These are phyloP conservation scores for Trogon surrucura DNA, from an alignment of 2,113 vertebrate genomes.

Conservation along the genomic window DNA sequence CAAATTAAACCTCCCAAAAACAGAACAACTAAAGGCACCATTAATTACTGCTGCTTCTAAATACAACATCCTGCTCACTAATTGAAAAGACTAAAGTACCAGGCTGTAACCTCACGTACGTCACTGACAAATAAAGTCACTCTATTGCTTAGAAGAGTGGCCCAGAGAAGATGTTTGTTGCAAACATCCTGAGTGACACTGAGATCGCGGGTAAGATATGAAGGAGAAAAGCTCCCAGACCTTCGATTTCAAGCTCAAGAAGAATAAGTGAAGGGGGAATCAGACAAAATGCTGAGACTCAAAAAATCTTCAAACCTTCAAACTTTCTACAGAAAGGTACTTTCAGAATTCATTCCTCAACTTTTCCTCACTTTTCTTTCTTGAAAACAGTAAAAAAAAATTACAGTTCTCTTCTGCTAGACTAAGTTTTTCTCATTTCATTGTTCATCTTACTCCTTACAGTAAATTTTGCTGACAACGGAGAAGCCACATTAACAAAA, in stretches of 20 bases:
- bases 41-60: background rate
- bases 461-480: background rate
- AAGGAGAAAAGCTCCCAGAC: background rate
- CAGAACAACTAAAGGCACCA: background rate
- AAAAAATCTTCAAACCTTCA: background rate
- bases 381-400: background rate
- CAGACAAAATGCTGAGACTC: background rate
- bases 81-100: background rate
- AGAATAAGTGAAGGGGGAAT: background rate
- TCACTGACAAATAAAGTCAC: background rate
- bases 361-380: background rate
- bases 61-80: background rate
- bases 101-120: background rate
- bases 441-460: background rate
- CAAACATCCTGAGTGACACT: background rate
- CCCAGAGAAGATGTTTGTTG: background rate
- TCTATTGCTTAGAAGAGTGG: background rate
- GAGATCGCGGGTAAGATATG: background rate
- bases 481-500: background rate
- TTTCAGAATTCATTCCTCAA: background rate
- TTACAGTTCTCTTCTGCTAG: background rate
- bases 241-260: background rate
- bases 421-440: background rate
- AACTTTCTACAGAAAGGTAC: background rate
- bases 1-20: background rate